Percentiles rank a stretch among this genome's conserved stretches.
These are phyloP conservation scores for Gambusia yucatana DNA, from an alignment of 2,797 vertebrate genomes.

Conservation along the genomic window DNA sequence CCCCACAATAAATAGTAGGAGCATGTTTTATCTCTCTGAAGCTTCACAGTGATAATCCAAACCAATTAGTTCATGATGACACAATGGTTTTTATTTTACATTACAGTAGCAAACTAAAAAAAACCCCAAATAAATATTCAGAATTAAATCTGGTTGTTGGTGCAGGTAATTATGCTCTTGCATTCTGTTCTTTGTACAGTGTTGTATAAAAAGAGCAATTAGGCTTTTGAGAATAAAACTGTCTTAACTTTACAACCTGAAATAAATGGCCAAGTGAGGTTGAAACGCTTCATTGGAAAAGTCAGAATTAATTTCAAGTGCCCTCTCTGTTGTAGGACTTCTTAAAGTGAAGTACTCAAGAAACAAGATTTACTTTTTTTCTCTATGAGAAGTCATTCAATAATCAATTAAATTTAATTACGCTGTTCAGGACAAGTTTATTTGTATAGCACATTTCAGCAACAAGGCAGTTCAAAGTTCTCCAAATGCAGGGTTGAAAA, in stretches of 20 bases:
- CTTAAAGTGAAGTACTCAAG: neutral
- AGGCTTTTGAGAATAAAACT: neutral
- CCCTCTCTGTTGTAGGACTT: neutral
- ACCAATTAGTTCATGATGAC: conserved; percentile 40
- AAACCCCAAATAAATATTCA: neutral
- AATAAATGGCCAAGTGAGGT: neutral
- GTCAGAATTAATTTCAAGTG: neutral
- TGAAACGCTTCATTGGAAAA: neutral
- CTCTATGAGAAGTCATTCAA: neutral
- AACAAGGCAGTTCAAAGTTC: too few relatives aligned
- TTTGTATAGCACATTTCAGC: too few relatives aligned
- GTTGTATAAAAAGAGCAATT: neutral
- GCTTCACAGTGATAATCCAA: conserved; percentile 66
- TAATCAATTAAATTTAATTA: neutral
- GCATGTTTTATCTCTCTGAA: conserved; percentile 43
- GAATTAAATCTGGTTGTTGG: neutral
- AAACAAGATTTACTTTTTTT: neutral
- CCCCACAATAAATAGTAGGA: conserved; percentile 20
- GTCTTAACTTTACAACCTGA: neutral
- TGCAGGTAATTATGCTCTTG: neutral
- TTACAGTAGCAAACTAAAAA: neutral
- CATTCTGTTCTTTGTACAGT: neutral
- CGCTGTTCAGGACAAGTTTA: too few relatives aligned
- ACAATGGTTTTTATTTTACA: conserved; percentile 37
- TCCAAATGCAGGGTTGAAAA: neutral